Base-by-base conservation (phyloP, 2,888 invertebrate genomes). In the Caenorhabditis sp. region DNA sequence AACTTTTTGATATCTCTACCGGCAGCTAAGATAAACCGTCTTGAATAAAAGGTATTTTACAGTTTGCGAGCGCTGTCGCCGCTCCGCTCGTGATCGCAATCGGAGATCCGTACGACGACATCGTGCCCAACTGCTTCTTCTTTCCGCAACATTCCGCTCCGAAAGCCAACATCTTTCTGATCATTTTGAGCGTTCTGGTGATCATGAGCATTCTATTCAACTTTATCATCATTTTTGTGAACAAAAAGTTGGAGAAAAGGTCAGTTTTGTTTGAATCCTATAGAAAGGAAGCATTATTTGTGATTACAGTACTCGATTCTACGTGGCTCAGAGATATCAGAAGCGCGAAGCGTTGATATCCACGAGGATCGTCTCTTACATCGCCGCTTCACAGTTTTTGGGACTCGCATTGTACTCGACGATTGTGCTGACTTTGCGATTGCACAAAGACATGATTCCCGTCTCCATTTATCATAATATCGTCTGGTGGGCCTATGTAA, bases 401-500 rank as follows among this genome's bases (percentile, higher is more conserved):
- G 75, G 68, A 8, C 20, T 75, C 37, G 56, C 62, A 0, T 24
- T 75, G 0, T 75, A 75, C 30, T 68, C 75, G 35, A 56, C 50
- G 7, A 62, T 58, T 15, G 75, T 75, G 8, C 27, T 75, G 26
- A 56, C 75, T 1, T n/a, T 75, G 37, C 55, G 75, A 52, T 32
- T 75, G 7, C 68, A 62, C 27, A 68, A 68, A 37, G 35, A 52
- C n/a, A 37, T 55, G 35, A 75, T 75, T 24, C 66, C 66, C 11
- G 56, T 56, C 22, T 56, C 68, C 4, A 58, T 68, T 17, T 75
- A 75, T 39, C 68, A 75, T 41, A 75, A 75, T 45, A 58, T 75
- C 22, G 75, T 75, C 1, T 75, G 75, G 75, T 75, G 75, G 75
- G 75, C 75, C 8, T 75, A 75, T 68, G 75, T 75, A 17, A 68